Conservation (phyloP, 2,888 invertebrate species). For the Camptogramma bilineatum region DNA sequence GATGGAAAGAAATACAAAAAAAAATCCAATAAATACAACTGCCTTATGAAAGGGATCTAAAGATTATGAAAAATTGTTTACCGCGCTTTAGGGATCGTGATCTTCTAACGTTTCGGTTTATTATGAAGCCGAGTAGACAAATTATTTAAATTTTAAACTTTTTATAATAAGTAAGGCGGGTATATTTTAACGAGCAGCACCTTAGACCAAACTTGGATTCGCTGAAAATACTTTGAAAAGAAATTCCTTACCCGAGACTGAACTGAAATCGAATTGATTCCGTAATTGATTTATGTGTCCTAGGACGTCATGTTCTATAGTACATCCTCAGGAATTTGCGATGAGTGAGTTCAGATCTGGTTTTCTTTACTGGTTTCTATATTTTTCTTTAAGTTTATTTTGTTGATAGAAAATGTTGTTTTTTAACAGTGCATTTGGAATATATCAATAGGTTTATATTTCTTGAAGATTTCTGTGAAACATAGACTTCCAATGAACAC, state of each 20-base stretch:
- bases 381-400: not conserved
- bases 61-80: too few relatives aligned
- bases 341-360: constrained; percentile 2
- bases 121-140: too few relatives aligned
- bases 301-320: constrained; percentile 36
- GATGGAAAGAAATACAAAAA: too few relatives aligned
- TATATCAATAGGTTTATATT: too few relatives aligned
- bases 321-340: constrained; percentile 21
- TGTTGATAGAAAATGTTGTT: not conserved
- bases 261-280: constrained; percentile 56
- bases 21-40: too few relatives aligned
- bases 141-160: too few relatives aligned
- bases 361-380: not conserved
- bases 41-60: too few relatives aligned
- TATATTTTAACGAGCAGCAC: constrained; percentile 16
- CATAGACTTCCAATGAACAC: too few relatives aligned
- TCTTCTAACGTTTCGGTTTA: too few relatives aligned
- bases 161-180: constrained; percentile 36
- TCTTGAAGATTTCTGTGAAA: too few relatives aligned
- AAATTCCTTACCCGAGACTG: constrained; percentile 54
- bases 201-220: constrained; percentile 34
- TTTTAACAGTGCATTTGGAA: too few relatives aligned
- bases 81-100: too few relatives aligned
- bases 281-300: constrained; percentile 58
- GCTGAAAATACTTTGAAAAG: constrained; percentile 49